Base-by-base conservation (phyloP, 2,797 vertebrate genomes). In the Rallus crepitans region DNA sequence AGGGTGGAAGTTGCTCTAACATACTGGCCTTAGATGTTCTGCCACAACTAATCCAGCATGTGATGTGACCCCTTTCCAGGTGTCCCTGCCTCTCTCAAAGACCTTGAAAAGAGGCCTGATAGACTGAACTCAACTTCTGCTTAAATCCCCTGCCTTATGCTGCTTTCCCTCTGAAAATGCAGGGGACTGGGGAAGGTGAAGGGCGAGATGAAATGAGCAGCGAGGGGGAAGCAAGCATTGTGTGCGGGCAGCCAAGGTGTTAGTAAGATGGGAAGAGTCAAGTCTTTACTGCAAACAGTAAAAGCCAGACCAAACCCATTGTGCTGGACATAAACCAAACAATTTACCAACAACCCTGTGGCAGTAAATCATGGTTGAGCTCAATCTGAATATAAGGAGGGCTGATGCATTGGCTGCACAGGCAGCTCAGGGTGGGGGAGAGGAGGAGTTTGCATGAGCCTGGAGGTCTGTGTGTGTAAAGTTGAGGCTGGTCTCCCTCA, bases 71-170 rank as follows among this genome's bases (percentile, higher is more conserved):
- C 80, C 83, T 73, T 91, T 17, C 91, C 92, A 92, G 94, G 80
- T 92, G 92, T 86, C 81, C 83, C 85, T 87, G 82, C 56, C 92
- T 78, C 66, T 94, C 84, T 94, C 78, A 40, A 85, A 87, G 93
- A 40, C 94, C 93, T 96, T 96, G 86, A 90, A 96, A 94, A 86
- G 84, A 93, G 81, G 91, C 84, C 82, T 92, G 82, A 52, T 60
- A 45, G 90, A 95, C 87, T 95, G 92, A 96, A 95, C 95, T 97
- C 89, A 37, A 87, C 82, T 94, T n/a, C 72, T 59, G 82, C 78
- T 94, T 81, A 64, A 97, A 87, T 92, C 87, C 2, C 72, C 94
- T 33, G 61, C 94, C 90, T 65, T 65, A 4, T 33, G 92, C 83
- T 17, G 3, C 61, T 76, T 80, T 82, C 72, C 81, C 86, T 94